Conservation (phyloP, 2,113 vertebrate genomes). For the Lathamus discolor region DNA sequence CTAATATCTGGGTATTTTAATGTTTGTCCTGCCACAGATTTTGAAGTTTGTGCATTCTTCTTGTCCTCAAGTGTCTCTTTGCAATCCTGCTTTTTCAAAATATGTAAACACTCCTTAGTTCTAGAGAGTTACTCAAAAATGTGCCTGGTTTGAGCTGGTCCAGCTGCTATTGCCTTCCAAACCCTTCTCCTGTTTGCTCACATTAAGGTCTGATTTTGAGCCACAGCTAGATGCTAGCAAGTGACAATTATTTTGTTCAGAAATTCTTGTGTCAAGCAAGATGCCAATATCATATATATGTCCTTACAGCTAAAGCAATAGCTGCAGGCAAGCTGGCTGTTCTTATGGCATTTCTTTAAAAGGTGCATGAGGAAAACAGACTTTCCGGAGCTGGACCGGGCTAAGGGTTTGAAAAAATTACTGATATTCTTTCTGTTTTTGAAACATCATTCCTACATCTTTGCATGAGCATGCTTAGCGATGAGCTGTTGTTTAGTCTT, state of each 20-base stretch:
- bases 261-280: constrained; percentile 7
- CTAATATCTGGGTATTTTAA: constrained; percentile 6
- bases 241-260: constrained; percentile 15
- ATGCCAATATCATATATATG: not conserved
- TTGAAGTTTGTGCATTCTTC: constrained; percentile 35
- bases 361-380: not conserved
- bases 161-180: constrained; percentile 44
- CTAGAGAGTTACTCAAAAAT: constrained; percentile 53
- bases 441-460: not conserved
- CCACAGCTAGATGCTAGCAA: not conserved
- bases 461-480: not conserved
- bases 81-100: constrained; percentile 34
- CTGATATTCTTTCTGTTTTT: not conserved
- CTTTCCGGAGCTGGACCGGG: not conserved
- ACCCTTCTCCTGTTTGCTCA: not conserved
- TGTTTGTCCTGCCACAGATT: not conserved
- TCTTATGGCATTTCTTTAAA: not conserved
- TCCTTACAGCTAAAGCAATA: not conserved
- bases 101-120: constrained; percentile 56
- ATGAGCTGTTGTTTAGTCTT: not conserved
- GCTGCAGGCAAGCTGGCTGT: not conserved
- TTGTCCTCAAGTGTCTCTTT: constrained; percentile 53
- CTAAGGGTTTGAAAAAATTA: not conserved
- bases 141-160: constrained; percentile 38
- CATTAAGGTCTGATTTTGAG: constrained; percentile 1